phyloP scores from a whole-genome alignment of 1,140 invertebrate genomes.

The Chlorops oryzae region DNA sequence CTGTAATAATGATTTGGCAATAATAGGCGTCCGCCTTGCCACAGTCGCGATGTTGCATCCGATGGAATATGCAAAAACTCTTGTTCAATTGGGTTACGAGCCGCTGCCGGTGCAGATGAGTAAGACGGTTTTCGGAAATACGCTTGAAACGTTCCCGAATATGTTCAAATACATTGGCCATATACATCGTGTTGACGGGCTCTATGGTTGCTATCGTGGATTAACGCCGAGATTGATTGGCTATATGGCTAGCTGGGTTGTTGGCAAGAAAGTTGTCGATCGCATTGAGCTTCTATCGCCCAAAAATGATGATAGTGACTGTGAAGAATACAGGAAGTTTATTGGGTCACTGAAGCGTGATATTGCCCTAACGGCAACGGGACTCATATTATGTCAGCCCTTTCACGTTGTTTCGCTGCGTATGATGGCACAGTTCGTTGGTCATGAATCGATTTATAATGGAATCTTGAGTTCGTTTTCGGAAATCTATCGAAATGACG shows the following conservation, averaged over 20 bases:
- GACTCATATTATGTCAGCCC: constrained; percentile 76
- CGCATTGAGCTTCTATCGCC: constrained; percentile 38
- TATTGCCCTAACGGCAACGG: constrained; percentile 63
- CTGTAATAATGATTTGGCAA: too few species aligned
- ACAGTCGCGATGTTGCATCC: too few species aligned
- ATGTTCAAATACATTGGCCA: too few species aligned
- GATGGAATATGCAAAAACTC: too few species aligned
- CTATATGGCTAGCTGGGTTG: constrained; percentile 55
- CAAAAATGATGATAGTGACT: constrained; percentile 41
- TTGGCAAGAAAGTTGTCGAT: constrained; percentile 51
- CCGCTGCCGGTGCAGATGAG: too few species aligned
- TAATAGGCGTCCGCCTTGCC: too few species aligned
- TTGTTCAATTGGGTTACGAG: too few species aligned
- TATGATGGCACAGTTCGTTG: constrained; percentile 91
- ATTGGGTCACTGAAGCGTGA: constrained; percentile 59
- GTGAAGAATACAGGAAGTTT: too few species aligned
- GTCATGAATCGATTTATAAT: constrained; percentile 74
- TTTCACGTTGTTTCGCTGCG: constrained; percentile 80
- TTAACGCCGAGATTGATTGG: constrained; percentile 68
- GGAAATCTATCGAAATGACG: constrained; percentile 76
- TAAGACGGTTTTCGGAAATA: too few species aligned
- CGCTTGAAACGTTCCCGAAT: too few species aligned
- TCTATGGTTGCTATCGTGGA: constrained; percentile 77
- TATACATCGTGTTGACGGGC: constrained; percentile 76
- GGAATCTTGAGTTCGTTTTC: constrained; percentile 58